phyloP scores from a whole-genome alignment of 2,113 vertebrate genomes.

The Notechis scutatus region DNA sequence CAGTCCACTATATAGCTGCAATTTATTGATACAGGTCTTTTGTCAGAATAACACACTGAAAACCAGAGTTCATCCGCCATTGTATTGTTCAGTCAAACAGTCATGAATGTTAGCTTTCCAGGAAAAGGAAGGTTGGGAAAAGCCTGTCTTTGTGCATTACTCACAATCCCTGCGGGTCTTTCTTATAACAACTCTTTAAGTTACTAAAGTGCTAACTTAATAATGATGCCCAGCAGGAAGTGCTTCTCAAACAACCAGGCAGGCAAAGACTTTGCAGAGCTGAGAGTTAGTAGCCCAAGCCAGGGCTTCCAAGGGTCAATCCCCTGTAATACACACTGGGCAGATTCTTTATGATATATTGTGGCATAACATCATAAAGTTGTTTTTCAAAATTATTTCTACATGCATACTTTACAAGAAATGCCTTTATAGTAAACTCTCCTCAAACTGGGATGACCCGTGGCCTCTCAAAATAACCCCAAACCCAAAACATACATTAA shows the following conservation, averaged over 20 bases:
- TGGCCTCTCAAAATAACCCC: too few relatives aligned
- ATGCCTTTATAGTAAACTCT: neutral
- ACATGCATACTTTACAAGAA: neutral
- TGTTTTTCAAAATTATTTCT: neutral
- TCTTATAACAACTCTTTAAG: neutral
- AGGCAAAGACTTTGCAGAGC: neutral
- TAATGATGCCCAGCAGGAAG: neutral
- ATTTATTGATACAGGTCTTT: constrained; percentile 1
- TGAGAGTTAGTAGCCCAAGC: neutral
- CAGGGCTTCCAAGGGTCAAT: neutral
- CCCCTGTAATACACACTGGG: neutral
- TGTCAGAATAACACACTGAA: neutral
- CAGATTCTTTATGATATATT: neutral
- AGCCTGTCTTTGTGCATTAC: neutral
- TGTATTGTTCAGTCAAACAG: neutral
- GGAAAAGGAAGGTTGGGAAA: neutral
- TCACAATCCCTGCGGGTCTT: neutral
- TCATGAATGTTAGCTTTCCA: neutral
- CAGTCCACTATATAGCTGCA: neutral
- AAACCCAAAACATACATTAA: too few relatives aligned
- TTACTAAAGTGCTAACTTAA: neutral
- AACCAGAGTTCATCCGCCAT: neutral
- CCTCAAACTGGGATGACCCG: neutral
- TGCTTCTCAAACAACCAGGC: neutral
- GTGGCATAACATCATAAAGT: neutral